Conservation (phyloP, 2,888 invertebrate genomes). For the Thecocarcelia acutangulata region DNA sequence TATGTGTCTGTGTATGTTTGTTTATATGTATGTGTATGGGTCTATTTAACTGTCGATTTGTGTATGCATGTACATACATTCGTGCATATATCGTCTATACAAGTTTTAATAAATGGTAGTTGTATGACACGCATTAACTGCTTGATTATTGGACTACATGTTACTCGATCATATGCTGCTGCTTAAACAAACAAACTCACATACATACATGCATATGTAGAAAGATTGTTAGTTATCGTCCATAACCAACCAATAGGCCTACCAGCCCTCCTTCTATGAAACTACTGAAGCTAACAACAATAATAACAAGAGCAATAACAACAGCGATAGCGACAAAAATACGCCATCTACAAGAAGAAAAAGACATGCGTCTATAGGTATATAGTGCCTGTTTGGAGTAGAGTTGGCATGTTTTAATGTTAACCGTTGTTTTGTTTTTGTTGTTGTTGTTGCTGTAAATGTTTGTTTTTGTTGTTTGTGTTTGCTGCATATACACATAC, state of each 20-base stretch:
- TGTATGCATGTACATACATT: slow-evolving; percentile 17
- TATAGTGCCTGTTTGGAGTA: slow-evolving; percentile 43
- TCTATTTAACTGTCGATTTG: slow-evolving; percentile 23
- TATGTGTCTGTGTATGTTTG: not conserved
- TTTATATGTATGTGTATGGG: slow-evolving; percentile 3
- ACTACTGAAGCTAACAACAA: slow-evolving; percentile 7
- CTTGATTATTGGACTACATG: slow-evolving; percentile 64
- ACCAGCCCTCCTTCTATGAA: slow-evolving; percentile 33
- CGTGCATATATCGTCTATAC: too few relatives aligned
- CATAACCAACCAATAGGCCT: slow-evolving; percentile 57
- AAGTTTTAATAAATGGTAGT: slow-evolving; percentile 62
- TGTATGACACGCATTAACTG: slow-evolving; percentile 70
- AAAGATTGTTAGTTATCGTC: slow-evolving; percentile 38
- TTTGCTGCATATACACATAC: slow-evolving; percentile 28
- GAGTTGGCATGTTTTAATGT: slow-evolving; percentile 65
- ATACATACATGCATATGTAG: not conserved
- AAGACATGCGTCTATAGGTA: slow-evolving; percentile 53
- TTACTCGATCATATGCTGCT: slow-evolving; percentile 59
- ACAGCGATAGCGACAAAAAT: not conserved
- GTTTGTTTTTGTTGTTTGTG: slow-evolving; percentile 42
- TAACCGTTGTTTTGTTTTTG: slow-evolving; percentile 38
- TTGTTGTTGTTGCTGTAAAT: slow-evolving; percentile 42
- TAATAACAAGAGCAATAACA: slow-evolving; percentile 8
- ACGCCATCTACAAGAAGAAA: slow-evolving; percentile 8
- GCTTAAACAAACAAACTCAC: not conserved